Evolutionary conservation across 2,113 vertebrate species (phyloP), one percentile per base, ranked within the genome.

Genomic region (Tyto alba): DNA sequence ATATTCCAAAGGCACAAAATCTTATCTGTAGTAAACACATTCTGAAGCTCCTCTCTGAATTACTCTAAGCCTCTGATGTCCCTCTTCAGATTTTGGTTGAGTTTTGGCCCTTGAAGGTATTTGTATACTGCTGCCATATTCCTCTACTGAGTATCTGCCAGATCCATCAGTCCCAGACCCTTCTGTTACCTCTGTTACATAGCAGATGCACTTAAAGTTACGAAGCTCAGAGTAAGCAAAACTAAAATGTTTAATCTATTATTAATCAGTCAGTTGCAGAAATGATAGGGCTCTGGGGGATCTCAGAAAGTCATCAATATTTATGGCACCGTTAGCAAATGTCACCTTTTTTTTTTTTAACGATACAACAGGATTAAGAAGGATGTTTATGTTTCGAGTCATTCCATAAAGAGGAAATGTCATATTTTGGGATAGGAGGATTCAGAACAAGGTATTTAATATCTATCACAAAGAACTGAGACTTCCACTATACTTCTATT

Each of bases 181-280:
- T 94, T 95, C 94, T 90, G 80, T 88, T 93, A 98, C 92, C 95
- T n/a, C n/a, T n/a, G n/a, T n/a, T 84, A 23, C 89, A 85, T 34
- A 96, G 95, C 94, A 96, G 94, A 98, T 97, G 93, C 95, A 95
- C 94, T 97, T 95, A 96, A 96, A 98, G 97, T 97, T 96, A 97
- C 3, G 19, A 97, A 98, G 95, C 88, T 86, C 87, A 97, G 95
- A 97, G 96, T 97, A 98, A 98, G 97, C 97, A 98, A 97, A 98
- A 96, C 97, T 96, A 96, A 98, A 97, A 92, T 97, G 96, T 98
- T 98, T 98, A 98, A 98, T 98, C 97, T 98, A 98, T 98, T 98
- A 98, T 98, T 98, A 98, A 98, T 98, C 98, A 98, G 88, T 92
- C 92, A 93, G 97, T 92, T 98, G 96, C 97, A 98, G 97, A 97